Evolutionary conservation across 2,113 vertebrate species (phyloP).

Genomic region (Bucco capensis): DNA sequence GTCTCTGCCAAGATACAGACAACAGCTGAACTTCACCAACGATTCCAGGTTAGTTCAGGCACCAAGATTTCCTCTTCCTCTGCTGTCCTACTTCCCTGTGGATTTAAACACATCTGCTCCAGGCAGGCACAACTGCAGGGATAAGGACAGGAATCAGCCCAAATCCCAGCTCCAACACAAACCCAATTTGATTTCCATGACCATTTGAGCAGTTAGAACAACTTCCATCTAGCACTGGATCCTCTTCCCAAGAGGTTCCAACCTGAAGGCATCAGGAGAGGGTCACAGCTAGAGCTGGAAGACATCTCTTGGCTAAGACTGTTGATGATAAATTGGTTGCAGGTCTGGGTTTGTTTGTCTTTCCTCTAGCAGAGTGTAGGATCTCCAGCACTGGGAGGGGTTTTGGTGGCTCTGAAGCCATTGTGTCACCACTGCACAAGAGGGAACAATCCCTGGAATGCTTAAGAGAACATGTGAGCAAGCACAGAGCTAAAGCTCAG

Average conservation of each 20-base stretch:
- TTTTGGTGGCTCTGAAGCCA: background rate
- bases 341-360: background rate
- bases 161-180: background rate
- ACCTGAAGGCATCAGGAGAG: background rate
- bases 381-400: rapidly evolving
- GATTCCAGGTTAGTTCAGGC: background rate
- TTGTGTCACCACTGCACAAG: rapidly evolving
- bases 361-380: background rate
- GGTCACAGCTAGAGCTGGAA: background rate
- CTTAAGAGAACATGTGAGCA: background rate
- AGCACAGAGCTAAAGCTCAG: background rate
- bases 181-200: background rate
- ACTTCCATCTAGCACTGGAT: background rate
- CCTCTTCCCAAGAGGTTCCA: background rate
- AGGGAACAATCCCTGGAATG: rapidly evolving
- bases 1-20: too few species aligned
- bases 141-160: background rate
- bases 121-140: background rate
- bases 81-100: background rate
- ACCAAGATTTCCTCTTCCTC: background rate
- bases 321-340: background rate
- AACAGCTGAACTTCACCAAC: too few species aligned
- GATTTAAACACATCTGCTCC: background rate
- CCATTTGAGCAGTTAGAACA: background rate
- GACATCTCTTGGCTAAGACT: background rate